Conservation (phyloP, 1,140 invertebrate species). For the Euschistus heros region DNA sequence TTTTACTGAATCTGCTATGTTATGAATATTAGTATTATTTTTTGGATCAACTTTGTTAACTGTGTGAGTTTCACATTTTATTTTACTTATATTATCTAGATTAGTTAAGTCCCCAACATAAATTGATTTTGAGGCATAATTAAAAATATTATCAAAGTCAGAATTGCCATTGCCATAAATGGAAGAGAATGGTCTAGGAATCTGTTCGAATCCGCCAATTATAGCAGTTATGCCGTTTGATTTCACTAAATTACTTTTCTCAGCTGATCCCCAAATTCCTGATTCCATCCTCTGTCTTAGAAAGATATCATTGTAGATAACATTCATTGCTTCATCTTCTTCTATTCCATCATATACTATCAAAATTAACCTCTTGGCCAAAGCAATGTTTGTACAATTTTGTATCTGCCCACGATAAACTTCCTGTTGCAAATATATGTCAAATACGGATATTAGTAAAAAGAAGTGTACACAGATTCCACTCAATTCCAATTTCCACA, state of each 20-base stretch:
- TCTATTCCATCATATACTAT: not conserved
- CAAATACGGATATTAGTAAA: not conserved
- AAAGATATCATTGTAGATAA: not conserved
- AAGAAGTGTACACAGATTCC: not conserved
- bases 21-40: too few relatives aligned
- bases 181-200: not conserved
- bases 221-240: not conserved
- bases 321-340: not conserved
- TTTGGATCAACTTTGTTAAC: too few relatives aligned
- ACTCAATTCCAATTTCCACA: not conserved
- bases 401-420: not conserved
- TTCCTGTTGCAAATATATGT: not conserved
- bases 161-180: not conserved
- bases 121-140: not conserved
- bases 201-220: not conserved
- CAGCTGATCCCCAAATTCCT: not conserved
- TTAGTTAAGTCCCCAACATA: not conserved
- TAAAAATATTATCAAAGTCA: not conserved
- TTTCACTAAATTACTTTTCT: not conserved
- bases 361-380: constrained; percentile 7
- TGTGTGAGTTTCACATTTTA: too few relatives aligned
- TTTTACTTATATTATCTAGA: not conserved
- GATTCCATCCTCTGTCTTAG: not conserved
- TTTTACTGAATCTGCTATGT: too few relatives aligned
- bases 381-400: not conserved